Percentiles rank a stretch among this genome's conserved stretches.
These are phyloP conservation scores for Nyctibius bracteatus DNA, from an alignment of 2,113 vertebrate species.

Conservation along the genomic window DNA sequence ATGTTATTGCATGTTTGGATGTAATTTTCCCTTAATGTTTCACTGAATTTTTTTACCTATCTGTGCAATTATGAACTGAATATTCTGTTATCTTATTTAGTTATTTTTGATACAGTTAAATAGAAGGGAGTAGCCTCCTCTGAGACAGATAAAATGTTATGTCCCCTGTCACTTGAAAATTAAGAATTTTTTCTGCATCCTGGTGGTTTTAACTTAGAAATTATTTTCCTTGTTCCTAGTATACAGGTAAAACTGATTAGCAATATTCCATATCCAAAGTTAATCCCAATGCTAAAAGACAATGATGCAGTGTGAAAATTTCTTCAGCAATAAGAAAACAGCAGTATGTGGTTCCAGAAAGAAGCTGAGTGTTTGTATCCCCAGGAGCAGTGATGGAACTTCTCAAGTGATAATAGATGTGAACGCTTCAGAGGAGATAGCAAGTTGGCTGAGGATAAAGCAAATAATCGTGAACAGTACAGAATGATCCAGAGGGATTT, in stretches of 20 bases:
- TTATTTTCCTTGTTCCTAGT: background rate
- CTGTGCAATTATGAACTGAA: background rate
- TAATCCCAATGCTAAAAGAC: background rate
- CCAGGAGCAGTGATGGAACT: background rate
- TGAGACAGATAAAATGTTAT: background rate
- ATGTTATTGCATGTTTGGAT: background rate
- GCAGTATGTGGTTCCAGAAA: background rate
- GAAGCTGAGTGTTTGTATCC: background rate
- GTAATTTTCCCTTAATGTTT: background rate
- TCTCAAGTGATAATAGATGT: background rate
- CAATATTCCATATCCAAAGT: background rate
- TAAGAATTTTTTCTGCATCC: background rate
- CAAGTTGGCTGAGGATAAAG: background rate
- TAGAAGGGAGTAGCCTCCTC: background rate
- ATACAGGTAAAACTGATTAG: background rate
- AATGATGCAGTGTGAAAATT: background rate
- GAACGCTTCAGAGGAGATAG: background rate
- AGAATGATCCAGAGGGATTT: background rate
- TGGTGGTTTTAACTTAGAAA: background rate
- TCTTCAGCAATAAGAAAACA: background rate
- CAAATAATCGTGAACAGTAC: background rate
- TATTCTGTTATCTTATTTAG: background rate
- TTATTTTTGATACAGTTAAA: background rate
- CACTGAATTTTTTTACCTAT: background rate
- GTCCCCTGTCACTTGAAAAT: background rate